Conservation (phyloP, 2,888 invertebrate species). For the Ennomos quercinarius region DNA sequence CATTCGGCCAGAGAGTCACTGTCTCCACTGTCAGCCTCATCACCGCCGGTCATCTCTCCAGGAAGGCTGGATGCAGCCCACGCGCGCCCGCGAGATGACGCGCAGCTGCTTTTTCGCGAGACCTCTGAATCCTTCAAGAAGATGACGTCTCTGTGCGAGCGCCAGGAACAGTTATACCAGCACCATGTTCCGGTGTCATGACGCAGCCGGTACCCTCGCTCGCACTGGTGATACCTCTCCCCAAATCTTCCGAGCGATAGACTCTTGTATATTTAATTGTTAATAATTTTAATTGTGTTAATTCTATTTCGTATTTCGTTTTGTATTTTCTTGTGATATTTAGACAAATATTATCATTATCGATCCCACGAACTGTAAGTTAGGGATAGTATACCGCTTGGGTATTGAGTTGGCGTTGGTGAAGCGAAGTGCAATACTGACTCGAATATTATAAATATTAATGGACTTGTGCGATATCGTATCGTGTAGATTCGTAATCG, state of each 20-base stretch:
- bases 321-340: slow-evolving; percentile 86
- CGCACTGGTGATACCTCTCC: slow-evolving; percentile 74
- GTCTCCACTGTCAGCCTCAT: slow-evolving; percentile 79
- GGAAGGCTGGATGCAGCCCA: slow-evolving; percentile 78
- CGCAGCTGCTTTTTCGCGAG: slow-evolving; percentile 83
- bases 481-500: slow-evolving; percentile 83
- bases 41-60: slow-evolving; percentile 79
- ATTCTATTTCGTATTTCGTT: slow-evolving; percentile 84
- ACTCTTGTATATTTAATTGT: slow-evolving; percentile 81
- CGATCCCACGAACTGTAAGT: slow-evolving; percentile 83
- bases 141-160: slow-evolving; percentile 83
- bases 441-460: slow-evolving; percentile 79
- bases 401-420: slow-evolving; percentile 70
- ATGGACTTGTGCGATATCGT: slow-evolving; percentile 74
- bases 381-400: slow-evolving; percentile 75
- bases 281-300: slow-evolving; percentile 84
- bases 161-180: slow-evolving; percentile 83
- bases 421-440: slow-evolving; percentile 82
- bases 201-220: slow-evolving; percentile 73
- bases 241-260: slow-evolving; percentile 58
- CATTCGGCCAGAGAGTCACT: slow-evolving; percentile 76
- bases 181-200: slow-evolving; percentile 84
- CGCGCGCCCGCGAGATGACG: slow-evolving; percentile 74
- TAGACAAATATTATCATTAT: slow-evolving; percentile 82
- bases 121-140: slow-evolving; percentile 82